Conservation (phyloP, 2,888 invertebrate species). For the Plagiodera versicolora region DNA sequence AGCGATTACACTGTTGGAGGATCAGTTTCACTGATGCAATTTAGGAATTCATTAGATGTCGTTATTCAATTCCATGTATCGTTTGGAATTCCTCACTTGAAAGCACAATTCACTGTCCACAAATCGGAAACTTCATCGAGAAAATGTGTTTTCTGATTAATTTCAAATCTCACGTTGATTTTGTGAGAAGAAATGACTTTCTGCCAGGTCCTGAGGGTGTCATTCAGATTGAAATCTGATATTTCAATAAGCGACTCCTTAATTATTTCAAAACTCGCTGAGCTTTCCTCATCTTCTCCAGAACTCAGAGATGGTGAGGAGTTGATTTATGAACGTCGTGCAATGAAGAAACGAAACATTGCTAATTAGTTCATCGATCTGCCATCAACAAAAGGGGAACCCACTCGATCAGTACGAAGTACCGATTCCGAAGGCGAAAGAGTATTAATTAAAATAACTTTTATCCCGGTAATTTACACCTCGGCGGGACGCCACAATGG, state of each 20-base stretch:
- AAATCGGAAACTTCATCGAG: too few species aligned
- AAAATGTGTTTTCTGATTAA: too few species aligned
- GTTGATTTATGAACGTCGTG: slow-evolving; percentile 21
- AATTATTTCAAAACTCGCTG: too few species aligned
- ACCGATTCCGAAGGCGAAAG: slow-evolving; percentile 21
- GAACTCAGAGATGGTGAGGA: too few species aligned
- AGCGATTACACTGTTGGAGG: background rate
- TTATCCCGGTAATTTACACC: slow-evolving; percentile 38
- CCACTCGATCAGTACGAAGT: slow-evolving; percentile 23
- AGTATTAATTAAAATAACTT: slow-evolving; percentile 39
- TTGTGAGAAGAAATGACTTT: too few species aligned
- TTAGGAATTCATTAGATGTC: background rate
- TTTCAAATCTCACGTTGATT: too few species aligned
- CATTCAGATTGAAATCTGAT: too few species aligned
- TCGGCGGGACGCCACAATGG: slow-evolving; percentile 33
- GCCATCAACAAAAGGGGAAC: slow-evolving; percentile 31
- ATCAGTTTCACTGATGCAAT: background rate
- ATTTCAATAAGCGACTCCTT: too few species aligned
- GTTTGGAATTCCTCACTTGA: background rate
- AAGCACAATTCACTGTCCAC: too few species aligned
- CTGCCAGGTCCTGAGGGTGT: too few species aligned
- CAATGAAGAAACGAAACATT: slow-evolving; percentile 24
- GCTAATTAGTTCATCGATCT: slow-evolving; percentile 29
- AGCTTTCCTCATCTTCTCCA: too few species aligned
- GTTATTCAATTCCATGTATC: background rate